Evolutionary conservation across 1,140 invertebrate species (phyloP).

Genomic region (Ceratina australensis): DNA sequence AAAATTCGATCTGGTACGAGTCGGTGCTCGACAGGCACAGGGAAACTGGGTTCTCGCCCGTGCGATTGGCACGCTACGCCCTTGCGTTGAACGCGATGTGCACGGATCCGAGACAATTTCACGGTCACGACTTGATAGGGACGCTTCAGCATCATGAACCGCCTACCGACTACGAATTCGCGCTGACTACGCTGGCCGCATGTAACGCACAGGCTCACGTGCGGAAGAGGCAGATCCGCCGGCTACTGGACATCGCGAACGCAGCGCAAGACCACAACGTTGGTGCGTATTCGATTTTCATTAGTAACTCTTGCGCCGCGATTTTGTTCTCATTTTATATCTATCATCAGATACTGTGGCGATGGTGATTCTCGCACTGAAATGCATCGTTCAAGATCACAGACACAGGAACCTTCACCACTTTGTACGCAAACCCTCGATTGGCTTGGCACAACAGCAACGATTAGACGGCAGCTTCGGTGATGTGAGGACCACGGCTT

Average conservation of each 20-base stretch:
- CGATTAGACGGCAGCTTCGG: constrained; percentile 90
- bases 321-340: not conserved
- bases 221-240: constrained; percentile 87
- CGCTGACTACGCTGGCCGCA: constrained; percentile 83
- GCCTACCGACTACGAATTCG: constrained; percentile 84
- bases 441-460: constrained; percentile 87
- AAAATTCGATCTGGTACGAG: too few relatives aligned
- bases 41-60: constrained; percentile 86
- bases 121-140: constrained; percentile 89
- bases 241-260: constrained; percentile 88
- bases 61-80: constrained; percentile 86
- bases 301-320: not conserved
- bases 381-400: constrained; percentile 92
- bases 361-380: constrained; percentile 89
- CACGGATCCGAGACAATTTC: constrained; percentile 89
- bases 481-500: constrained; percentile 88
- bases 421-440: constrained; percentile 86
- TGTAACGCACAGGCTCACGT: constrained; percentile 91
- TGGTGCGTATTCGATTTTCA: constrained; percentile 77
- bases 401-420: constrained; percentile 88
- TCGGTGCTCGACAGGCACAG: constrained; percentile 80
- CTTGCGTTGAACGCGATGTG: constrained; percentile 88
- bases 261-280: constrained; percentile 88
- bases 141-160: constrained; percentile 86
- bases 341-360: constrained; percentile 86